These are phyloP conservation scores for Chrysaora quinquecirrha DNA, from an alignment of 30 jellyfish, hydroid and myxozoan genomes.

Conservation along the genomic window DNA sequence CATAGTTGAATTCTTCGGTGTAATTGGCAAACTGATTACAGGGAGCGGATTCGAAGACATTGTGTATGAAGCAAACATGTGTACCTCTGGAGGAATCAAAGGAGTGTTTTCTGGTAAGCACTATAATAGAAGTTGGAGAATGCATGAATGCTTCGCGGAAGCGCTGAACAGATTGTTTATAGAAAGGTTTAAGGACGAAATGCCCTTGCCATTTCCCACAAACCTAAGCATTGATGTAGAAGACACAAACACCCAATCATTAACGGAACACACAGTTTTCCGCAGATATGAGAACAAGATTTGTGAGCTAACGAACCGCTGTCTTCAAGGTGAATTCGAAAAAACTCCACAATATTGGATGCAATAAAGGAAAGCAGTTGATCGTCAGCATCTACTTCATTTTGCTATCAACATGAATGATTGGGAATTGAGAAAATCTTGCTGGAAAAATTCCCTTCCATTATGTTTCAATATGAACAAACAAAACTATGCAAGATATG, in stretches of 20 bases:
- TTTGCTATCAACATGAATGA: slow-evolving; percentile 29
- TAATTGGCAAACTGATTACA: no score
- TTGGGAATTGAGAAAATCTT: slow-evolving; percentile 24
- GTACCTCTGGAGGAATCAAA: slow-evolving; percentile 49
- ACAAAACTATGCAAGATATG: slow-evolving; percentile 40
- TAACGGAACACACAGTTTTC: slow-evolving; percentile 22
- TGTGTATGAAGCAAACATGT: slow-evolving; percentile 14
- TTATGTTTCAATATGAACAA: slow-evolving; percentile 41
- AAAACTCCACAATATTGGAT: slow-evolving; percentile 50
- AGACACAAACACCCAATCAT: slow-evolving; percentile 15
- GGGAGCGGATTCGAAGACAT: slow-evolving; percentile 38
- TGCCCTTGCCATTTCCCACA: slow-evolving; percentile 27
- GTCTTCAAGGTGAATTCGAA: slow-evolving; percentile 45
- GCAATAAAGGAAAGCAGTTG: slow-evolving; percentile 46
- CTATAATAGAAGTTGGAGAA: slow-evolving; percentile 44
- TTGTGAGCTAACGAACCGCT: slow-evolving; percentile 24
- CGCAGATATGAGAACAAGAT: slow-evolving; percentile 14
- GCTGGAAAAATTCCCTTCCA: slow-evolving; percentile 44
- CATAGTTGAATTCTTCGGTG: no score
- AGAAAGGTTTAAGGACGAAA: slow-evolving; percentile 26
- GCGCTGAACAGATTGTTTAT: slow-evolving; percentile 42
- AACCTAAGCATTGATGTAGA: slow-evolving; percentile 29
- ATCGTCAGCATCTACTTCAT: slow-evolving; percentile 47
- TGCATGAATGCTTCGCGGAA: slow-evolving; percentile 38
- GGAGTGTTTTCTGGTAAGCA: slow-evolving; percentile 50